Conservation (phyloP, 2,888 invertebrate genomes). For the Lasius fuliginosus region DNA sequence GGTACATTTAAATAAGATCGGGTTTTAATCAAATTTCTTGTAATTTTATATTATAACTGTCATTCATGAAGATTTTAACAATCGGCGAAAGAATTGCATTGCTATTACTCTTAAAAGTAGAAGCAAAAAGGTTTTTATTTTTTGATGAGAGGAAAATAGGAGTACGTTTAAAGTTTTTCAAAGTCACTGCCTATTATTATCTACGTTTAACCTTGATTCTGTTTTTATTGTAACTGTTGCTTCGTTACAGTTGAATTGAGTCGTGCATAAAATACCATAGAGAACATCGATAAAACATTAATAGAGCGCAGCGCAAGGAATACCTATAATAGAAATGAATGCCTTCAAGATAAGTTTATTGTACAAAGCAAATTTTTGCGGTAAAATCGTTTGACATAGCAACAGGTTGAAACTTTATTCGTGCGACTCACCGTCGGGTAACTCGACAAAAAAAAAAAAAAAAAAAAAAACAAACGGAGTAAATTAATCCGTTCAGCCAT, state of each 20-base stretch:
- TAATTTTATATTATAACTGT: background rate
- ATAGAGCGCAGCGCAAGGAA: slow-evolving; percentile 4
- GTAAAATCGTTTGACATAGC: slow-evolving; percentile 23
- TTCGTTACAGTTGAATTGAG: slow-evolving; percentile 20
- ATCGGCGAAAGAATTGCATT: background rate
- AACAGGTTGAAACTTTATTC: slow-evolving; percentile 60
- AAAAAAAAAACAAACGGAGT: slow-evolving; percentile 39
- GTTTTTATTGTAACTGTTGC: background rate
- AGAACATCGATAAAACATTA: slow-evolving; percentile 35
- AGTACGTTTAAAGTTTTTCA: background rate
- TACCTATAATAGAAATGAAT: slow-evolving; percentile 12
- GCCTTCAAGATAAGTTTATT: slow-evolving; percentile 26
- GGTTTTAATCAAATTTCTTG: background rate
- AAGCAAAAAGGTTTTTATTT: background rate
- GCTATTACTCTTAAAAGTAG: background rate
- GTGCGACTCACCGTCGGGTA: slow-evolving; percentile 14
- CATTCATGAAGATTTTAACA: slow-evolving; percentile 6
- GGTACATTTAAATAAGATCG: background rate
- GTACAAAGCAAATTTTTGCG: slow-evolving; percentile 34
- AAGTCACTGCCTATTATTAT: background rate
- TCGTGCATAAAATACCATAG: slow-evolving; percentile 16
- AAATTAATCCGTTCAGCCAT: slow-evolving; percentile 23
- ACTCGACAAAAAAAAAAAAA: slow-evolving; percentile 39
- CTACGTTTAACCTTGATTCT: background rate
- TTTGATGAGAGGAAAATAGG: background rate